Base-by-base conservation (phyloP, 1,140 invertebrate species). In the Drosophila auraria region DNA sequence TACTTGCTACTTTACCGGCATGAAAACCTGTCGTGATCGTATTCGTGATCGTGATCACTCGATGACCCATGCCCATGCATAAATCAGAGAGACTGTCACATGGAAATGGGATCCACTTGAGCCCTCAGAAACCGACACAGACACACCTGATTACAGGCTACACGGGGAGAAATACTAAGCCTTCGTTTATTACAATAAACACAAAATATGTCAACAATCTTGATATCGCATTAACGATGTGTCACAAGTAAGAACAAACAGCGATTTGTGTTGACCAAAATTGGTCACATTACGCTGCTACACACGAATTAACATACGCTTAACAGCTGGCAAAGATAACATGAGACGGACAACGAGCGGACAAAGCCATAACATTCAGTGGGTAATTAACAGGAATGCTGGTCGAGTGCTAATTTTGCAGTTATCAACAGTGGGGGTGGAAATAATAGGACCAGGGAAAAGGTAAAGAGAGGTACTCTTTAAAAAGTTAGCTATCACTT, bases 11-110 rank as follows among this genome's bases (percentile, higher is more conserved):
- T 49, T 45, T 30, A 57, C 42, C 59, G 45, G 45, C 76, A 84
- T 80, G 72, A 83, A 69, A 84, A 83, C 66, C 81, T 57, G 81
- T 65, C 81, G 74, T 83, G 54, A 40, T 42, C 40, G 40, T 42
- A 15, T n/a, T 42, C 40, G 40, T 42, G 40, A 42, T 57, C 54
- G 54, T 57, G 81, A 83, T 83, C 76, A 76, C 69, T 79, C 45
- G 59, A 40, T 65, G 61, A 69, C 36, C 61, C 66, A 49, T 65
- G 66, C 38, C 14, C 66, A 66, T 44, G 66, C 66, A 70, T 53
- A 66, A 70, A 70, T 70, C 66, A 70, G 40, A 66, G 40, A 45
- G 36, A 44, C 27, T 70, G 61, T 70, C 66, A 45, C 45, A 65
- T 62, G 66, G 66, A 69, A 69, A 36, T 53, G 60, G 66, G 42